phyloP scores from a whole-genome alignment of 2,888 invertebrate genomes.

The Spicauda simplicius region DNA sequence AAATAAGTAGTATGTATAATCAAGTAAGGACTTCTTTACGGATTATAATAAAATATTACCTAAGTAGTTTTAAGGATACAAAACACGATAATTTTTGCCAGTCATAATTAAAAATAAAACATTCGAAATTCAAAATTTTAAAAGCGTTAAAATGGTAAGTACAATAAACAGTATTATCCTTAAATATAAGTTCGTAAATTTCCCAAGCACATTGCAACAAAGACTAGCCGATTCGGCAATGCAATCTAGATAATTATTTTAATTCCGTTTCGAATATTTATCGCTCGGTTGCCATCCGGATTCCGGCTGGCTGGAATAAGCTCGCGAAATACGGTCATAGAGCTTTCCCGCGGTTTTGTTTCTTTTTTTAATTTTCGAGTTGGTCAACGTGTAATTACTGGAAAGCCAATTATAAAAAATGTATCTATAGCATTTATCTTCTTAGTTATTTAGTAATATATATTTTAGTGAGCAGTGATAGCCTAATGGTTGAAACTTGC shows the following conservation, averaged over 20 bases:
- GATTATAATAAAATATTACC: too few relatives aligned
- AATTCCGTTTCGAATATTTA: conserved; percentile 61
- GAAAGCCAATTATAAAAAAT: neutral
- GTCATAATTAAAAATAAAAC: neutral
- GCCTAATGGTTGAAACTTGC: too few relatives aligned
- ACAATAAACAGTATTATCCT: conserved; percentile 14
- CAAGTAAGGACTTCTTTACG: too few relatives aligned
- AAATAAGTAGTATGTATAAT: too few relatives aligned
- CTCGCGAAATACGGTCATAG: conserved; percentile 34
- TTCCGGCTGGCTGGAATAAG: conserved; percentile 42
- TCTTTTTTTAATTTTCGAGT: conserved; percentile 24
- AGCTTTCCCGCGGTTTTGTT: conserved; percentile 33
- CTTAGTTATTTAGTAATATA: too few relatives aligned
- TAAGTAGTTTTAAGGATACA: too few relatives aligned
- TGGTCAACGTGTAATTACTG: conserved; percentile 24
- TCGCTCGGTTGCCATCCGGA: conserved; percentile 46
- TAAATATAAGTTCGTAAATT: conserved; percentile 31
- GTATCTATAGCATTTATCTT: too few relatives aligned
- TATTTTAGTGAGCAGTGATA: too few relatives aligned
- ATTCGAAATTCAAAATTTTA: neutral
- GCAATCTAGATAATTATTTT: conserved; percentile 77
- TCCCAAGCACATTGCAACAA: conserved; percentile 34
- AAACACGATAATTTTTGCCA: too few relatives aligned
- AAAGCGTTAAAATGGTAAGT: neutral
- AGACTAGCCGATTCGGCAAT: conserved; percentile 46